A percentile compares a stretch with the other conserved stretches of the same genome.
These are phyloP conservation scores for Eristalinus sepulchralis DNA, from an alignment of 2,888 invertebrate genomes.

Conservation along the genomic window DNA sequence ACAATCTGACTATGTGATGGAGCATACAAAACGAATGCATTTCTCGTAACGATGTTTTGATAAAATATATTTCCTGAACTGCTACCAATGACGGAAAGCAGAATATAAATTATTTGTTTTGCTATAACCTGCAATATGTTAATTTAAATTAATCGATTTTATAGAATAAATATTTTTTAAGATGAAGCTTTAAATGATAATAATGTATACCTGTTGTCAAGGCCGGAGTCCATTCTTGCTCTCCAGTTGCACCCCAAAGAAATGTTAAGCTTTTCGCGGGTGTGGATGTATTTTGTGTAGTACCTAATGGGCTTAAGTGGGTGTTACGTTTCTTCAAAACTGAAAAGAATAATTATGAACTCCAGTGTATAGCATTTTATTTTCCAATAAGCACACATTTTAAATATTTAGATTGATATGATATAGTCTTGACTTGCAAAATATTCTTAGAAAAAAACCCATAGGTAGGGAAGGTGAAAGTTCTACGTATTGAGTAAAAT, in stretches of 20 bases:
- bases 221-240: conserved; percentile 98
- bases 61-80: background rate
- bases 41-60: background rate
- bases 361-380: background rate
- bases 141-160: background rate
- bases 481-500: no score
- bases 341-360: conserved; percentile 50
- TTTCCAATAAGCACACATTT: background rate
- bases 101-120: background rate
- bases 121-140: conserved; percentile 34
- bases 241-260: conserved; percentile 97
- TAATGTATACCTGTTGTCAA: conserved; percentile 89
- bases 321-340: conserved; percentile 77
- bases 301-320: conserved; percentile 73
- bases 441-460: no score
- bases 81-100: background rate
- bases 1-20: background rate
- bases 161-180: background rate
- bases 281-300: conserved; percentile 74
- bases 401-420: no score
- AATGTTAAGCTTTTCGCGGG: conserved; percentile 84
- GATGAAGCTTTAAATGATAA: background rate
- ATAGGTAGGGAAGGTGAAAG: no score
- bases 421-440: no score
- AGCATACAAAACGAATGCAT: background rate